phyloP scores from a whole-genome alignment of 64 coral and sea anemone genomes.

The Montipora cactus region DNA sequence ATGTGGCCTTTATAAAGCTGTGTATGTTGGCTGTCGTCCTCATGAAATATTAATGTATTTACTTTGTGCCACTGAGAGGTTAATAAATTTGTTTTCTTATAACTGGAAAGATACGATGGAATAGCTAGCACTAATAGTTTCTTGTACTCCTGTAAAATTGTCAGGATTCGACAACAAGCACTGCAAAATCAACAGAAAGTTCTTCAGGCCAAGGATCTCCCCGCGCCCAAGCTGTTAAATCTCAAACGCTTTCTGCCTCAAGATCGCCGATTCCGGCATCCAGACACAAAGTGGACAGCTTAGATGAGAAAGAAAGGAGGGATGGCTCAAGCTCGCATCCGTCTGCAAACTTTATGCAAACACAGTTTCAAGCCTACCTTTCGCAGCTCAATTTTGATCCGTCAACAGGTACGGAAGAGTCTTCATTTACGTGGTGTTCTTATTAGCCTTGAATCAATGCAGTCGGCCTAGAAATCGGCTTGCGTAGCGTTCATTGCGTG shows the following conservation, averaged over 20 bases:
- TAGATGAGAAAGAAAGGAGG: conserved; percentile 19
- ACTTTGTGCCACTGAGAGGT: no score
- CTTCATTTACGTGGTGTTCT: background rate
- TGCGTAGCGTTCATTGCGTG: no score
- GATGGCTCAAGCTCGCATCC: background rate
- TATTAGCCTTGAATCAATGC: no score
- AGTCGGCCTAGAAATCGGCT: no score
- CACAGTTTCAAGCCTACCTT: conserved; percentile 62
- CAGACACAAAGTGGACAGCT: conserved; percentile 10
- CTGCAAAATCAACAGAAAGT: conserved; percentile 19
- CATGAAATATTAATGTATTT: no score
- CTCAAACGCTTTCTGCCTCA: conserved; percentile 23
- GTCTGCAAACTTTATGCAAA: conserved; percentile 12
- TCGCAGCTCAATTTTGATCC: conserved; percentile 63
- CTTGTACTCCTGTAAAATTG: background rate
- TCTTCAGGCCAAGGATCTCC: conserved; percentile 13
- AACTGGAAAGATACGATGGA: background rate
- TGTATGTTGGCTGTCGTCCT: no score
- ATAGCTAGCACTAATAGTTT: background rate
- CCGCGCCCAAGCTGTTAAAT: conserved; percentile 23
- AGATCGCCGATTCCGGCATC: conserved; percentile 14
- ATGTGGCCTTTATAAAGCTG: no score
- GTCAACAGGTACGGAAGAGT: conserved; percentile 27
- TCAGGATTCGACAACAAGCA: background rate
- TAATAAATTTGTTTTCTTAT: no score